Evolutionary conservation across 2,888 invertebrate species (phyloP), one percentile per base, ranked within the genome.

Genomic region (Dione juno): DNA sequence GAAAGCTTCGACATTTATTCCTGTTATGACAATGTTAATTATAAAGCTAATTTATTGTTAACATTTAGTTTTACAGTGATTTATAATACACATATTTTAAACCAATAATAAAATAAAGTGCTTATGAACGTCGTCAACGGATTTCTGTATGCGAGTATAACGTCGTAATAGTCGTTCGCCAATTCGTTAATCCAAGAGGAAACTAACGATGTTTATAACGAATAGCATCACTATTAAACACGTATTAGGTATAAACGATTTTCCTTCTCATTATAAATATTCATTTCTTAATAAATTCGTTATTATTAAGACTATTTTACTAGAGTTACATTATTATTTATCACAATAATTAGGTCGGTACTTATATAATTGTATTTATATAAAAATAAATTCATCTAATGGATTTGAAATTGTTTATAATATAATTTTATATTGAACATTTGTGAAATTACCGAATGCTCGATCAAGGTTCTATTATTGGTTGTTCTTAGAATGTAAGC

Each of bases 401-500:
- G 8, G 14, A 28, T 54, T 54, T 11, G 14, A n/a, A 43, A 14
- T 43, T 59, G 21, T 21, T 28, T 28, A 10, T 28, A n/a, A n/a
- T n/a, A n/a, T n/a, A n/a, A n/a, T 61, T 61, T 43, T 0, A 13
- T 41, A 21, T 61, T 21, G 9, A 14, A 14, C 43, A 61, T 14
- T 61, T 43, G 28, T 14, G 10, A 43, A 21, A 61, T 61, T 14
- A 21, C 59, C 59, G 11, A 61, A 57, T 57, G 37, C 37, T 57
- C 37, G 57, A 57, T 57, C 16, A 75, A 76, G 73, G 76, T 77
- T 75, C 64, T 68, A 72, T 77, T 75, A 74, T 76, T 66, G 69
- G 63, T 67, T 70, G 76, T 78, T 69, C 79, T 82, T 83, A 83
- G 80, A 83, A 82, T 80, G 80, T 79, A 63, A 75, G 76, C 79